These are phyloP conservation scores for Araneus ventricosus DNA, from an alignment of 1,140 invertebrate species.

Conservation along the genomic window DNA sequence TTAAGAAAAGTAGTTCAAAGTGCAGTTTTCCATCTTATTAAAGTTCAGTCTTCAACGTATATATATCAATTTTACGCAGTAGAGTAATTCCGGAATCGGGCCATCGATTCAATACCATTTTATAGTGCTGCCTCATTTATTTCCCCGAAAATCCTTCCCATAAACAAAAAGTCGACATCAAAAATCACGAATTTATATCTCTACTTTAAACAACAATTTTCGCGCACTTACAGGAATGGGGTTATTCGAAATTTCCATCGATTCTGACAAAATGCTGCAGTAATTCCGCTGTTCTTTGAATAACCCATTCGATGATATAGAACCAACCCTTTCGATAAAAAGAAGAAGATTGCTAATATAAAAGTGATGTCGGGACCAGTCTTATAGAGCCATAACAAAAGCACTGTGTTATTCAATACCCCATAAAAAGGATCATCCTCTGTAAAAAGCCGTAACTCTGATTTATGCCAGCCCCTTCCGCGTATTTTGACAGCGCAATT, in stretches of 20 bases:
- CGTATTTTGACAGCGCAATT: slow-evolving; percentile 44
- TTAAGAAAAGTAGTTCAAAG: too few relatives aligned
- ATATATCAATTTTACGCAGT: background rate
- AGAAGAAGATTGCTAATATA: background rate
- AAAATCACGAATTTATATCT: background rate
- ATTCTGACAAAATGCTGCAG: background rate
- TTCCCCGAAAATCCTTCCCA: background rate
- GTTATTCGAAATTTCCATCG: background rate
- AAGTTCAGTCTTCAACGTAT: background rate
- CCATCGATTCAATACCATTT: background rate
- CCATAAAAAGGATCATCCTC: slow-evolving; percentile 18
- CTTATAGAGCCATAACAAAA: slow-evolving; percentile 22
- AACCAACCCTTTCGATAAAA: background rate
- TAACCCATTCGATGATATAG: background rate
- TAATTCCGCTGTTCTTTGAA: background rate
- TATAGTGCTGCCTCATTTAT: background rate
- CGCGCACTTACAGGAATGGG: background rate
- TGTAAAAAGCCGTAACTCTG: slow-evolving; percentile 17
- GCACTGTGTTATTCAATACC: background rate
- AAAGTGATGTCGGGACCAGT: slow-evolving; percentile 13
- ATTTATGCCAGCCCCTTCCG: slow-evolving; percentile 37
- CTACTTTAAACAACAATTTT: background rate
- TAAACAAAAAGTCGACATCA: background rate
- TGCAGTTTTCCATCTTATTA: background rate
- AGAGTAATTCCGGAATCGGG: background rate